A percentile compares a stretch with the other conserved stretches of the same genome.
phyloP scores from a whole-genome alignment of 2,113 vertebrate species.

The Lepus europaeus region DNA sequence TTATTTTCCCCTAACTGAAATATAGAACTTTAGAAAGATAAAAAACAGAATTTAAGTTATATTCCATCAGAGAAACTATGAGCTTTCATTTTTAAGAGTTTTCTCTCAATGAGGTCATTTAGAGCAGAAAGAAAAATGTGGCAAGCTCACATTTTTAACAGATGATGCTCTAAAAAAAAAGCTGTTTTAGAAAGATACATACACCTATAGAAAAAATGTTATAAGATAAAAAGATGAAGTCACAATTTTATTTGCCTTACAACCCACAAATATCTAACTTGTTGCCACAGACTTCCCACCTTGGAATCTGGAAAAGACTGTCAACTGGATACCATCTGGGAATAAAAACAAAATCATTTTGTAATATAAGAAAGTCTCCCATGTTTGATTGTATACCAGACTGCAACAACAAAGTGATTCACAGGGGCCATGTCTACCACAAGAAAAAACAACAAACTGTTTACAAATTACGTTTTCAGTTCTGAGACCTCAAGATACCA shows the following conservation, averaged over 20 bases:
- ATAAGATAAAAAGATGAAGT: slow-evolving; percentile 56
- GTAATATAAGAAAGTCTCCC: neutral
- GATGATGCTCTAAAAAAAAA: neutral
- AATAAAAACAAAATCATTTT: slow-evolving; percentile 60
- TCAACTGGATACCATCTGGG: slow-evolving; percentile 53
- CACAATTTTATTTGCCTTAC: slow-evolving; percentile 49
- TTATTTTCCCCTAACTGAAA: slow-evolving; percentile 28
- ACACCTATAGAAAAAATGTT: slow-evolving; percentile 27
- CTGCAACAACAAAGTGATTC: neutral
- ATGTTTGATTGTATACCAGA: neutral
- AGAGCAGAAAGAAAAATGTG: slow-evolving; percentile 19
- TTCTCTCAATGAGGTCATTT: slow-evolving; percentile 13
- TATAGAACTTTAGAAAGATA: slow-evolving; percentile 16
- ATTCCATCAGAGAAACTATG: slow-evolving; percentile 6
- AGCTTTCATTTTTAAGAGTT: slow-evolving; percentile 43
- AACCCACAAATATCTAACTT: slow-evolving; percentile 32
- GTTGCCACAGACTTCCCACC: slow-evolving; percentile 57
- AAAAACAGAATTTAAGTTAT: slow-evolving; percentile 47
- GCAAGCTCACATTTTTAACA: slow-evolving; percentile 44
- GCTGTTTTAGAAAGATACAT: neutral
- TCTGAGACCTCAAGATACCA: slow-evolving; percentile 35
- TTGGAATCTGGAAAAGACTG: slow-evolving; percentile 57
- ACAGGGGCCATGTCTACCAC: neutral
- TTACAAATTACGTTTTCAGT: slow-evolving; percentile 50
- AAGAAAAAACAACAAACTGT: slow-evolving; percentile 13